Conservation (phyloP, 2,797 vertebrate genomes). For the Hafferia zeledoni region DNA sequence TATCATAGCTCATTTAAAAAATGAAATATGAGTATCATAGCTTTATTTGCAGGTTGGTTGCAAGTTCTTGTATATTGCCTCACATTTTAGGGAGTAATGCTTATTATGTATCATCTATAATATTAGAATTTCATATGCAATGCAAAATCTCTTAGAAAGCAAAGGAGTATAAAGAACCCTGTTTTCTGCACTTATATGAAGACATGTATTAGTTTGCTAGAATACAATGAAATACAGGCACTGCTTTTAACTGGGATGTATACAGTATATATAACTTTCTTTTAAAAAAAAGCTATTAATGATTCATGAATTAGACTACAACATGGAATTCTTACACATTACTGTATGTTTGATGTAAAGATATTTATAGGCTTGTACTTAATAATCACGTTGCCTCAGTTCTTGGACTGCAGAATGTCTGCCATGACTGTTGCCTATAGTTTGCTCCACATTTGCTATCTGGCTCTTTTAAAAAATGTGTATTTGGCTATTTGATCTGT, state of each 20-base stretch:
- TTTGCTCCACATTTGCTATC: conserved; percentile 61
- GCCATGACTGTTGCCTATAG: conserved; percentile 60
- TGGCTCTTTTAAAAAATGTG: conserved; percentile 44
- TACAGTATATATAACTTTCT: conserved; percentile 55
- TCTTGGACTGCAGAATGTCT: conserved; percentile 62
- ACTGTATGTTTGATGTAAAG: conserved; percentile 69
- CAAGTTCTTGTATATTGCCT: conserved; percentile 41
- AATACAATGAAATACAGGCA: conserved; percentile 24
- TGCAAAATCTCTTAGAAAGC: conserved; percentile 20
- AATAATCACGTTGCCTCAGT: conserved; percentile 61
- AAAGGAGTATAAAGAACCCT: conserved; percentile 71
- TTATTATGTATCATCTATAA: conserved; percentile 47
- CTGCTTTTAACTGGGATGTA: conserved; percentile 61
- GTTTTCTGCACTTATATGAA: conserved; percentile 59
- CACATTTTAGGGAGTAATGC: conserved; percentile 36
- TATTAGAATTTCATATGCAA: conserved; percentile 25
- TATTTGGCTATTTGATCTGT: conserved; percentile 68
- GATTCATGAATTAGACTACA: conserved; percentile 37
- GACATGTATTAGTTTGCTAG: conserved; percentile 54
- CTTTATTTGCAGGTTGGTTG: conserved; percentile 32
- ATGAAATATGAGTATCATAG: not conserved
- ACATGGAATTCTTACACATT: conserved; percentile 57
- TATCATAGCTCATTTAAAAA: not conserved
- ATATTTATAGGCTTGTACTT: conserved; percentile 64
- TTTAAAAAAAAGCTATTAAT: conserved; percentile 45